Evolutionary conservation across 2,888 invertebrate species (phyloP).

Genomic region (Xestia ashworthii): DNA sequence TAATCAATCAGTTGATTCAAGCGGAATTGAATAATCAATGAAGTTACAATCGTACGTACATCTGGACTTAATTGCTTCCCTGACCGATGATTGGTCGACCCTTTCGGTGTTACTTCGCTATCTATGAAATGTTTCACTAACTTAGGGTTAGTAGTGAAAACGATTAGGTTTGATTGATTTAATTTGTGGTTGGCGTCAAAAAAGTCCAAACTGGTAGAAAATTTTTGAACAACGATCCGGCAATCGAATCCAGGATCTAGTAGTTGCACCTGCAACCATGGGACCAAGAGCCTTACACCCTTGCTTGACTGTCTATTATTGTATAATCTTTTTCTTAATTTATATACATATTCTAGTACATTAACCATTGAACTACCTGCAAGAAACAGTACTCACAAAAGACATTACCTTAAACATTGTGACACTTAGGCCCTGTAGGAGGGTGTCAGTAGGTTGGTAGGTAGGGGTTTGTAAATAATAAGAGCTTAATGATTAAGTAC

Average conservation of each 20-base stretch:
- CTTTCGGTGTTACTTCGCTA: slow-evolving; percentile 22
- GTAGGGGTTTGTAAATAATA: too few relatives aligned
- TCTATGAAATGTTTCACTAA: slow-evolving; percentile 22
- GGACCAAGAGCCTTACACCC: background rate
- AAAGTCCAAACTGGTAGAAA: background rate
- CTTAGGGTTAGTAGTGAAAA: background rate
- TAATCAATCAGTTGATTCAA: slow-evolving; percentile 57
- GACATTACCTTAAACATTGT: background rate
- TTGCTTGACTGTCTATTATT: slow-evolving; percentile 6
- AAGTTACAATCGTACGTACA: slow-evolving; percentile 52
- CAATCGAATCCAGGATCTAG: background rate
- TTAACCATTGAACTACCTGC: background rate
- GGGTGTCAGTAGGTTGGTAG: too few relatives aligned
- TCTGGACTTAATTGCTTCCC: slow-evolving; percentile 46
- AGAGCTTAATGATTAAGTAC: too few relatives aligned
- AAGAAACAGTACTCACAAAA: background rate
- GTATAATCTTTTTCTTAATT: slow-evolving; percentile 7
- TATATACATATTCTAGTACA: background rate
- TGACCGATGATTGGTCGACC: slow-evolving; percentile 40
- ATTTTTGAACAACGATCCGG: background rate
- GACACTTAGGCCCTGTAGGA: too few relatives aligned
- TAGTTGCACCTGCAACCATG: background rate
- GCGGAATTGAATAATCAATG: slow-evolving; percentile 57
- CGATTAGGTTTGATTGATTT: slow-evolving; percentile 4
- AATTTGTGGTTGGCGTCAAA: background rate